These are phyloP conservation scores for Erebia aethiops DNA, from an alignment of 2,888 invertebrate genomes.

Conservation along the genomic window DNA sequence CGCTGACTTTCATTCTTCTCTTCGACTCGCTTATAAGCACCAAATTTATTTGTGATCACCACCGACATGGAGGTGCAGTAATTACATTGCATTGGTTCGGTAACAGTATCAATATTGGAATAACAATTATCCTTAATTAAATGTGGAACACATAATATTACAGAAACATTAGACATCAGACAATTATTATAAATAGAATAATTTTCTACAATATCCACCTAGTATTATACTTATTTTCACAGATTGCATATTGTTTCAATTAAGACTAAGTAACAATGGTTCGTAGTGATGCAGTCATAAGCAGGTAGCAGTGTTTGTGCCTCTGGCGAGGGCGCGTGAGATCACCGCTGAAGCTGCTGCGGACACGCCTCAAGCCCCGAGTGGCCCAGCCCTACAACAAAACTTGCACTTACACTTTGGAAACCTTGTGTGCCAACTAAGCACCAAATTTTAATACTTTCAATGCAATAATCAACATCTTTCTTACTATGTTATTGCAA, in stretches of 20 bases:
- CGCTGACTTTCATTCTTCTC: conserved; percentile 82
- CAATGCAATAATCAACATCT: too few species aligned
- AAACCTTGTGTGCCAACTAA: background rate
- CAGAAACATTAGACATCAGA: conserved; percentile 83
- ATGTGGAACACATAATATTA: conserved; percentile 86
- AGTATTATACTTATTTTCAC: conserved; percentile 85
- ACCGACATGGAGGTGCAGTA: conserved; percentile 85
- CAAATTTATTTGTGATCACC: conserved; percentile 83
- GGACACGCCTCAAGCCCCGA: conserved; percentile 85
- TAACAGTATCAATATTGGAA: conserved; percentile 83
- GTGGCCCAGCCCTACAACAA: conserved; percentile 84
- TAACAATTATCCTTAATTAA: conserved; percentile 84
- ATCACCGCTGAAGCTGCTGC: conserved; percentile 82
- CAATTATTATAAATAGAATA: conserved; percentile 84
- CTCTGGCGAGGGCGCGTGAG: conserved; percentile 80
- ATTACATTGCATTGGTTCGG: conserved; percentile 84
- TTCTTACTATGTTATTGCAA: too few species aligned
- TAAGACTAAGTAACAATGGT: conserved; percentile 85
- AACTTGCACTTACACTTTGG: background rate
- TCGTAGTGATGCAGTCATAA: conserved; percentile 84
- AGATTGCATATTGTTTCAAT: conserved; percentile 87
- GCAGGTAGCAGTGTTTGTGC: conserved; percentile 84
- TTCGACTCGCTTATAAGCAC: conserved; percentile 82
- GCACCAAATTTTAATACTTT: too few species aligned
- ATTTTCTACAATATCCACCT: conserved; percentile 83